phyloP scores from a whole-genome alignment of 2,797 vertebrate species.

The Aythya fuligula region DNA sequence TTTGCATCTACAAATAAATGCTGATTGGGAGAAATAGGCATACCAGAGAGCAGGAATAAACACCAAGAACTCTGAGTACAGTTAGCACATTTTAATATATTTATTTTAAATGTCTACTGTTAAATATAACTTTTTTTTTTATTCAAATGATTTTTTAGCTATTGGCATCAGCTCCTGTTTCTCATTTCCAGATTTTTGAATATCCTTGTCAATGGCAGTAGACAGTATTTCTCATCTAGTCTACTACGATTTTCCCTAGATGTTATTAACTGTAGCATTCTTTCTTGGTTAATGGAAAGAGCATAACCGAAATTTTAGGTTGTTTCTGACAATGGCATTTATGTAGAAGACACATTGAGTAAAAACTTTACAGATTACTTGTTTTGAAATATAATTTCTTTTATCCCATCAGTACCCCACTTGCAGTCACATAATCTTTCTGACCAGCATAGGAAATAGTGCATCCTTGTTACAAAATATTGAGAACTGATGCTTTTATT shows the following conservation, averaged over 20 bases:
- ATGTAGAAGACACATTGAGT: neutral
- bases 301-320: neutral
- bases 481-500: neutral
- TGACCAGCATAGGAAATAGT: neutral
- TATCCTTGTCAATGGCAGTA: neutral
- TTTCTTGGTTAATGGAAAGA: neutral
- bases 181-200: neutral
- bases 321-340: conserved; percentile 1
- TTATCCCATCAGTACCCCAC: neutral
- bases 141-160: neutral
- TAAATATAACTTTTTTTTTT: neutral
- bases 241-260: neutral
- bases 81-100: neutral
- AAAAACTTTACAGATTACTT: neutral
- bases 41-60: neutral
- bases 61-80: neutral
- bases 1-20: conserved; percentile 7
- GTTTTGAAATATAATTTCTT: neutral
- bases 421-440: neutral
- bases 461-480: neutral
- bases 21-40: neutral
- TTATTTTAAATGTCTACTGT: neutral
- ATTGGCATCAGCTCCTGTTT: neutral
- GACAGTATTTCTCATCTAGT: neutral
- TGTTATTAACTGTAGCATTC: neutral